Evolutionary conservation across 2,888 invertebrate species (phyloP), one percentile per base, ranked within the genome.

Genomic region (Hoplodrina ambigua): DNA sequence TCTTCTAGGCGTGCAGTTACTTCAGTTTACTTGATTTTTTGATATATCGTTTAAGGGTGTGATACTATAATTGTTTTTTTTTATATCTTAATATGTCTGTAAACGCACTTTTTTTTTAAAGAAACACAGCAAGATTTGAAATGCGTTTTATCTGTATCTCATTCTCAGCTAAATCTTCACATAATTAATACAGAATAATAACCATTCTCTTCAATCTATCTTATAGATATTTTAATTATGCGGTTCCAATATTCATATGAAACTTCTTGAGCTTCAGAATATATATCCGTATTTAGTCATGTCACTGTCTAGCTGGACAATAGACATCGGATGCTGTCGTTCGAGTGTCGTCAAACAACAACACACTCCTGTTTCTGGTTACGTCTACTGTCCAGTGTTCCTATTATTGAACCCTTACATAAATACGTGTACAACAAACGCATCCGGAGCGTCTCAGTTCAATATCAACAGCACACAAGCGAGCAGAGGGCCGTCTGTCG

Each of bases 391-490:
- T 65, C 81, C 64, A 63, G 61, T 61, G 59, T 69, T 69, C 41
- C 64, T 70, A 75, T 80, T 63, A 78, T 74, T 74, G 69, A 41
- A 58, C 56, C 33, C 53, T 70, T 72, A 71, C 70, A 72, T 67
- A 81, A 49, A 60, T 72, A 74, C 58, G 59, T 56, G 64, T 63
- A 79, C 61, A 67, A 80, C 68, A 68, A 73, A 78, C 77, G 82
- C 80, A 75, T 81, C 78, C 75, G 78, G 74, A 76, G 68, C 83
- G 79, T 86, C 84, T 86, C 83, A 75, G 82, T 77, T 80, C 82
- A 86, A 82, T 82, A 85, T 83, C 90, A 89, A 89, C 87, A 87
- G 85, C 83, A 82, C 78, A 84, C 82, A 80, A 74, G 74, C 75
- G 73, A 76, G 85, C 84, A 83, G 82, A 83, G 86, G 84, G 83